These are phyloP conservation scores for Selene dorsalis DNA, from an alignment of 2,797 vertebrate genomes.

Conservation along the genomic window DNA sequence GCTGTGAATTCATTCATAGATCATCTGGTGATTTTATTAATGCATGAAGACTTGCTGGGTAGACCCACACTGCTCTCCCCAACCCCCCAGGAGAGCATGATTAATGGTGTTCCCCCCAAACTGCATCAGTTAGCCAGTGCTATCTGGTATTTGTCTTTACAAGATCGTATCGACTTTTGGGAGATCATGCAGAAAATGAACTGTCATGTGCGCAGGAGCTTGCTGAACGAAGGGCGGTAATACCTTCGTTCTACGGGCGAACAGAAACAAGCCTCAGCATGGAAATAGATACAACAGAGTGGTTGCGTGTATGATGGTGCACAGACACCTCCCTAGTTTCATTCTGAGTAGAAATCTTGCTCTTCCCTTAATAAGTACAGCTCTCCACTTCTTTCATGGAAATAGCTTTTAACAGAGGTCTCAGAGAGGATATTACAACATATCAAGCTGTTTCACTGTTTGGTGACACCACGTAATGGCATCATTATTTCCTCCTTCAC, in stretches of 20 bases:
- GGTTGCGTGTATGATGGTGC: constrained; percentile 40
- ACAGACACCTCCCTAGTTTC: constrained; percentile 41
- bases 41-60: constrained; percentile 73
- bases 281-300: constrained; percentile 57
- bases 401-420: constrained; percentile 75
- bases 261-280: constrained; percentile 64
- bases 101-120: constrained; percentile 81
- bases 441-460: constrained; percentile 74
- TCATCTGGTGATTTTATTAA: constrained; percentile 83
- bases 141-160: constrained; percentile 87
- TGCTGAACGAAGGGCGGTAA: constrained; percentile 75
- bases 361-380: constrained; percentile 68
- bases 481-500: constrained; percentile 75
- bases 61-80: constrained; percentile 57
- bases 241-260: constrained; percentile 70
- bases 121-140: constrained; percentile 81
- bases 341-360: constrained; percentile 62
- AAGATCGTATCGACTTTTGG: constrained; percentile 85
- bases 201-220: constrained; percentile 80
- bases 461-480: constrained; percentile 73
- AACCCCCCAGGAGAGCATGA: constrained; percentile 70
- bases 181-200: constrained; percentile 88
- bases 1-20: constrained; percentile 81
- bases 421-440: constrained; percentile 74
- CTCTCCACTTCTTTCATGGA: constrained; percentile 69